Base-by-base conservation (phyloP, 2,797 vertebrate species). In the Mus caroli region DNA sequence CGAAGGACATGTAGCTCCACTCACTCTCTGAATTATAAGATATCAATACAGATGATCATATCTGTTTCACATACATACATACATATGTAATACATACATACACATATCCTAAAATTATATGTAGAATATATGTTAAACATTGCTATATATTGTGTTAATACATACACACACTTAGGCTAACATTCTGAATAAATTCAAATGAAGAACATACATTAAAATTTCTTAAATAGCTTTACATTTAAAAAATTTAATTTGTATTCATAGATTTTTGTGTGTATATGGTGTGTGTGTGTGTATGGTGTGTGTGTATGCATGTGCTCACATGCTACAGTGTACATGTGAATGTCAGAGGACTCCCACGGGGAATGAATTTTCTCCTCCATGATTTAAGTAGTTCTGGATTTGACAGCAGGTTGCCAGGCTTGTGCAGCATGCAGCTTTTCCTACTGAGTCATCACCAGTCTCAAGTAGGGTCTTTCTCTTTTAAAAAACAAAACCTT, bases 11-110 rank as follows among this genome's bases (percentile, higher is more conserved):
- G 64, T 22, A 28, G 6, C 52, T 78, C 19, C 82, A 34, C 28
- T 91, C 34, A 71, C 6, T 60, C 17, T 92, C 52, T 91, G 69
- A 76, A 64, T 94, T 92, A 94, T 62, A 88, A 92, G 56, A 85
- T 78, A 17, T 73, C 73, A 20, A 12, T 56, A 75, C 37, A 75
- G 83, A 88, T 88, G 34, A 58, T 87, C 92, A 69, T 79, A 91
- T 86, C 19, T 90, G 26, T 7, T 80, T 2, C 88, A 54, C 34
- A 58, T 75, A 20, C 22, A 52, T 4, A 64, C 15, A 67, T 50
- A 60, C 31, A 37, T 37, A 71, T 6, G 58, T 22, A 1, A 43
- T 37, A 71, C 12, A 28, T 37, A 37, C n/a, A 50, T 17, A 40
- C 11, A 75, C n/a, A 2, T 28, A 40, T 40, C 31, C 56, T 67